phyloP scores from a whole-genome alignment of 2,797 vertebrate genomes.

The Myotis daubentonii region DNA sequence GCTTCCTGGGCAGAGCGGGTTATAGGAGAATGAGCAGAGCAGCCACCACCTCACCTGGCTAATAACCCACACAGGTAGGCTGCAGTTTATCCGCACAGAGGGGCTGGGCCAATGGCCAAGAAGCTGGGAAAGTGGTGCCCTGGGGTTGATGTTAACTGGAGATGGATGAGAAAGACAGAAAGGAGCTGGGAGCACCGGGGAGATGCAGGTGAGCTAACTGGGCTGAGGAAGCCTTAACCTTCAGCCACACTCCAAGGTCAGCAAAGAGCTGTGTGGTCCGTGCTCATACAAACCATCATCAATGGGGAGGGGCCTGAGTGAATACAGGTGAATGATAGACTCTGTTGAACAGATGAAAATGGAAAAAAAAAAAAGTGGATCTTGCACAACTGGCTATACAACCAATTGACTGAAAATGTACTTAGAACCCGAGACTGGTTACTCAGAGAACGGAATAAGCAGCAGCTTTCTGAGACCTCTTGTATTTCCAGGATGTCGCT shows the following conservation, averaged over 20 bases:
- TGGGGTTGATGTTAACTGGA: neutral
- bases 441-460: neutral
- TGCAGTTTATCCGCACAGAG: neutral
- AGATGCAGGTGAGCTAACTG: too few species aligned
- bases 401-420: neutral
- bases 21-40: neutral
- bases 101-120: neutral
- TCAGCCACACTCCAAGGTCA: neutral
- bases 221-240: neutral
- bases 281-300: neutral
- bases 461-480: neutral
- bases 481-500: neutral
- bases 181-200: fast-evolving
- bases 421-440: neutral
- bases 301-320: neutral
- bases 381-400: neutral
- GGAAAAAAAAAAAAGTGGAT: neutral
- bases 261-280: neutral
- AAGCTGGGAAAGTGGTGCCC: neutral
- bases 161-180: neutral
- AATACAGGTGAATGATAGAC: neutral
- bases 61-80: neutral
- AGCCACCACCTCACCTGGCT: neutral
- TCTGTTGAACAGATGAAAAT: neutral
- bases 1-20: neutral